phyloP scores from a whole-genome alignment of 2,888 invertebrate genomes.

The Lycia hirtaria region DNA sequence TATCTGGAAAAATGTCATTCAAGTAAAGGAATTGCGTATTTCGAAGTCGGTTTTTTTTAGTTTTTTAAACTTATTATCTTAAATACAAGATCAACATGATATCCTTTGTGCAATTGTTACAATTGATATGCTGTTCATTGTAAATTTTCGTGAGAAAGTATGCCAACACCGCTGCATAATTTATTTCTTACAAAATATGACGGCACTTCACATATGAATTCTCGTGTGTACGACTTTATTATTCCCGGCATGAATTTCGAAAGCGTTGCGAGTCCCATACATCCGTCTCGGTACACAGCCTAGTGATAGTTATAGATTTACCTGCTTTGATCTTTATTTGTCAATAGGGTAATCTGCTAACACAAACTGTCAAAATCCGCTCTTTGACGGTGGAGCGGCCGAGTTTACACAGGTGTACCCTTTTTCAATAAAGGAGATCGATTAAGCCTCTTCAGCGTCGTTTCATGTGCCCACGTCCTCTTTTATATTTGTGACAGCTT shows the following conservation, averaged over 20 bases:
- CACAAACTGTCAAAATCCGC: constrained; percentile 81
- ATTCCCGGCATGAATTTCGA: constrained; percentile 45
- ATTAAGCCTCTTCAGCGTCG: constrained; percentile 63
- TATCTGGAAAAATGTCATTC: too few species aligned
- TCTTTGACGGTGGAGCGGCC: constrained; percentile 67
- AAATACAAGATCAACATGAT: too few species aligned
- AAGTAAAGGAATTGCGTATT: too few species aligned
- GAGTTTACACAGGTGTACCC: constrained; percentile 79
- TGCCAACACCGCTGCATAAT: too few species aligned
- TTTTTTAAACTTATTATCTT: too few species aligned
- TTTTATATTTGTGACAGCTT: constrained; percentile 49
- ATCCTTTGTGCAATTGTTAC: too few species aligned
- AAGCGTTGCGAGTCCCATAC: constrained; percentile 46
- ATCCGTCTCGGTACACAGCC: too few species aligned
- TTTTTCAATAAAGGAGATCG: constrained; percentile 59
- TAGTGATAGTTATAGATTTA: constrained; percentile 61
- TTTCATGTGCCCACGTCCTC: constrained; percentile 47
- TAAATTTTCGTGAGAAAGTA: too few species aligned
- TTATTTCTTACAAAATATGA: neutral
- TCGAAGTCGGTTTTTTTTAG: too few species aligned
- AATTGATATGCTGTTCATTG: too few species aligned
- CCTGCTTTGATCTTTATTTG: constrained; percentile 77
- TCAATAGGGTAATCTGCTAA: constrained; percentile 79
- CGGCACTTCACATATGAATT: neutral
- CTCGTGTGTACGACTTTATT: constrained; percentile 33